phyloP scores from a whole-genome alignment of 2,888 invertebrate species.

The Pherbina coryleti region DNA sequence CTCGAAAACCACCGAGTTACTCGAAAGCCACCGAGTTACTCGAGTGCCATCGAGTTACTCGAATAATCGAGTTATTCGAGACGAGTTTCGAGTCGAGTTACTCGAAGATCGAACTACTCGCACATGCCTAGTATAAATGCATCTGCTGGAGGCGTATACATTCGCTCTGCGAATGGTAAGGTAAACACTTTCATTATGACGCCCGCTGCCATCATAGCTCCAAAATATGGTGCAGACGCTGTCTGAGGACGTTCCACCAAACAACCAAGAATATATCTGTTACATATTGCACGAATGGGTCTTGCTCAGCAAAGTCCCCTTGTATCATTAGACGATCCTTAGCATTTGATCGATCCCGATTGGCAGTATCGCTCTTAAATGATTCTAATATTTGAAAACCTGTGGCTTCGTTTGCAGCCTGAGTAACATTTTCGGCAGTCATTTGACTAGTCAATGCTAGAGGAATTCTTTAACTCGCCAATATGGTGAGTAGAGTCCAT shows the following conservation, averaged over 20 bases:
- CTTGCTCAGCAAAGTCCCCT: slow-evolving; percentile 93
- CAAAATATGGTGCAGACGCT: slow-evolving; percentile 92
- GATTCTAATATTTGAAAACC: slow-evolving; percentile 92
- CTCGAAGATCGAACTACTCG: too few relatives aligned
- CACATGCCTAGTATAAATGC: too few relatives aligned
- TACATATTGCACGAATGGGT: slow-evolving; percentile 90
- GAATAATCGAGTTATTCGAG: too few relatives aligned
- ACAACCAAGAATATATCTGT: slow-evolving; percentile 91
- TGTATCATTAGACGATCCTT: slow-evolving; percentile 83
- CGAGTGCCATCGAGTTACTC: too few relatives aligned
- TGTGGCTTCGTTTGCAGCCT: slow-evolving; percentile 93
- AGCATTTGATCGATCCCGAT: slow-evolving; percentile 72
- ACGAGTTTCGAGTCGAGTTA: too few relatives aligned
- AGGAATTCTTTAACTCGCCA: slow-evolving; percentile 94
- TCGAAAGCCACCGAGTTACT: too few relatives aligned
- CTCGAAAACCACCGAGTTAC: too few relatives aligned
- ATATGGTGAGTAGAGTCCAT: slow-evolving; percentile 94
- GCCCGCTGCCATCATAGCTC: slow-evolving; percentile 92
- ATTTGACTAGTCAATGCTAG: slow-evolving; percentile 89
- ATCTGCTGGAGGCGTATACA: slow-evolving; percentile 80
- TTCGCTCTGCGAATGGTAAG: slow-evolving; percentile 71
- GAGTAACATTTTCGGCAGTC: slow-evolving; percentile 83
- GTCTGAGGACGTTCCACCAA: slow-evolving; percentile 86
- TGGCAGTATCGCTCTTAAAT: slow-evolving; percentile 85
- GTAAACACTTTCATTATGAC: slow-evolving; percentile 77